phyloP scores from a whole-genome alignment of 1,140 invertebrate genomes.

The Lamellibrachia luymesi region DNA sequence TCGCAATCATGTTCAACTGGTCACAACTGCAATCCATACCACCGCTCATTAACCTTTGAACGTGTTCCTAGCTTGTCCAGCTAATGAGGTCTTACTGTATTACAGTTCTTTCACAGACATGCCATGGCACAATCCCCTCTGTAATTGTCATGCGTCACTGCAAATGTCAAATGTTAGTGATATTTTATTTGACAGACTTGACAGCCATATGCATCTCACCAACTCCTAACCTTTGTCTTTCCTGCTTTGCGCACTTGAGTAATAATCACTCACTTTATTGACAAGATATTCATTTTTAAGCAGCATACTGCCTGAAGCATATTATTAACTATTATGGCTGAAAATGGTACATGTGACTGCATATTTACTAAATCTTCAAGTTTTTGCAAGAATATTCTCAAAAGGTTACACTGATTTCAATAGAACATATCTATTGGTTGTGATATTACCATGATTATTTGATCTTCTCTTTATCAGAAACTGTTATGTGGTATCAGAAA shows the following conservation, averaged over 20 bases:
- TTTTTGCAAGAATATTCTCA: too few species aligned
- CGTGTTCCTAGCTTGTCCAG: background rate
- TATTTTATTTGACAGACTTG: background rate
- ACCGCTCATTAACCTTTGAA: background rate
- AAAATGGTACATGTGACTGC: too few species aligned
- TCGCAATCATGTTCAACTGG: background rate
- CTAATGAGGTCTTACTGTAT: background rate
- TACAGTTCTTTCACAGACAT: background rate
- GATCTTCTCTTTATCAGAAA: too few species aligned
- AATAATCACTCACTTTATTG: background rate
- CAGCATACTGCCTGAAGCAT: background rate
- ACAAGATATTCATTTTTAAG: background rate
- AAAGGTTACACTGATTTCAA: too few species aligned
- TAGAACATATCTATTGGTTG: too few species aligned
- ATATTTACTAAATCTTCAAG: too few species aligned
- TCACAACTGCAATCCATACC: background rate
- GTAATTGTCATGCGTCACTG: background rate
- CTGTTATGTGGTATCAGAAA: too few species aligned
- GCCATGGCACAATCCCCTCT: background rate
- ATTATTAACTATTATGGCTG: background rate
- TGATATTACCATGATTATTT: too few species aligned
- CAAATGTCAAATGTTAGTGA: background rate
- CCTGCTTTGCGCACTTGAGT: background rate
- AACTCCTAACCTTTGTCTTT: background rate
- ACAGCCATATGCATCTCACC: background rate